Conservation (phyloP, 2,888 invertebrate species). For the Rhyacophila evoluta region DNA sequence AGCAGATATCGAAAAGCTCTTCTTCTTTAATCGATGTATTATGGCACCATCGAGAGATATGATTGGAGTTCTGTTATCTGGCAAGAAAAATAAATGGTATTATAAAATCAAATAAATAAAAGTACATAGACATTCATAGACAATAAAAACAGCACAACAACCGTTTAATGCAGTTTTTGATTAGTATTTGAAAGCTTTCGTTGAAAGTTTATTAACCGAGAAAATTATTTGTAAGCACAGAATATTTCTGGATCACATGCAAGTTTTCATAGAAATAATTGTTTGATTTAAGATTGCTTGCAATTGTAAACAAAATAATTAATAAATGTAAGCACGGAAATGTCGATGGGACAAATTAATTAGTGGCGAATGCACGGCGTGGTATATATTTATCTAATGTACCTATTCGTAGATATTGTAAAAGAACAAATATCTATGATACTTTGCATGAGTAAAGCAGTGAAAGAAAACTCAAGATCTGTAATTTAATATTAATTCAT, state of each 20-base stretch:
- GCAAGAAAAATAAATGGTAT: too few relatives aligned
- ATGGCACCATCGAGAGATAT: too few relatives aligned
- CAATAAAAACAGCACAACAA: too few relatives aligned
- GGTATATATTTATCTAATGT: constrained; percentile 30
- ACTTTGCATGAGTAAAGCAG: neutral
- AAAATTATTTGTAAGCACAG: neutral
- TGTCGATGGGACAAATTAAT: constrained; percentile 44
- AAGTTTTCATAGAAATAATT: neutral
- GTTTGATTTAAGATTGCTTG: neutral
- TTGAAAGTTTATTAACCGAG: too few relatives aligned
- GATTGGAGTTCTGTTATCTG: too few relatives aligned
- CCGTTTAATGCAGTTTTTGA: too few relatives aligned
- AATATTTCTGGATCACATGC: neutral
- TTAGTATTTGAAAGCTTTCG: too few relatives aligned
- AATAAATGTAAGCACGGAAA: constrained; percentile 25
- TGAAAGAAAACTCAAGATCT: neutral
- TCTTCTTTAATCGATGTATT: too few relatives aligned
- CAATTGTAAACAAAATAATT: constrained; percentile 7
- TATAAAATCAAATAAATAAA: too few relatives aligned
- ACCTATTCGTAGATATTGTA: neutral
- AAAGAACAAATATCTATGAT: neutral
- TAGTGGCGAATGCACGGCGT: constrained; percentile 33
- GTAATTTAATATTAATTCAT: too few relatives aligned
- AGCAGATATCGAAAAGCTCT: too few relatives aligned
- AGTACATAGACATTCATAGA: too few relatives aligned